Evolutionary conservation across 2,888 invertebrate genomes (phyloP), one percentile per base, ranked within the genome.

Genomic region (Phengaris arion): DNA sequence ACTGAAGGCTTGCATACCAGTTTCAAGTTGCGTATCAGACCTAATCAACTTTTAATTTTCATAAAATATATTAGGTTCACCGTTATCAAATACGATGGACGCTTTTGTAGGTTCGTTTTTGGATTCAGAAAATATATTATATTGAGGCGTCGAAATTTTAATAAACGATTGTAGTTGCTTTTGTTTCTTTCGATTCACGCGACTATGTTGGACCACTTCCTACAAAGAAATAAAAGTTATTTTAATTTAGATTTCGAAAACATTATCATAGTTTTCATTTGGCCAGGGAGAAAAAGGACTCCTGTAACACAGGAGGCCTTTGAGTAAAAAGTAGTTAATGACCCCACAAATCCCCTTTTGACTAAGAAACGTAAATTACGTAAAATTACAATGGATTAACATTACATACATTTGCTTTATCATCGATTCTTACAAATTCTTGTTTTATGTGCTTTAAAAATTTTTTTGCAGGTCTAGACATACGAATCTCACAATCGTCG

Each of bases 61-160:
- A 35, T 35, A 35, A 35, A 35, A 35, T 35, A 35, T 35, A 35
- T 35, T 35, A 35, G 35, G 35, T 35, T 35, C 48, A 69, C 69
- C 69, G 15, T 48, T 69, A n/a, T 8, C 9, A 8, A 72, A 54
- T 48, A 79, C 79, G 59, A 80, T 80, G 6, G 77, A 79, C 3
- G 79, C 69, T 15, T 76, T 75, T 68, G 76, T 76, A 55, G 74
- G 76, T 52, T 82, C 80, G 69, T 76, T 78, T 52, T 80, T 82
- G 74, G 82, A 81, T 79, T 73, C 79, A 45, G 78, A 68, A 45
- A 74, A 76, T 2, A 81, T 78, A 77, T 83, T 78, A 77, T 83
- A 80, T 13, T 85, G 86, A 45, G 90, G 86, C 55, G 90, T 86
- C 55, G 86, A 87, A 13, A 89, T 83, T 15, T 80, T 85, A n/a